Evolutionary conservation across 2,113 vertebrate species (phyloP).

Genomic region (Hyaena hyaena): DNA sequence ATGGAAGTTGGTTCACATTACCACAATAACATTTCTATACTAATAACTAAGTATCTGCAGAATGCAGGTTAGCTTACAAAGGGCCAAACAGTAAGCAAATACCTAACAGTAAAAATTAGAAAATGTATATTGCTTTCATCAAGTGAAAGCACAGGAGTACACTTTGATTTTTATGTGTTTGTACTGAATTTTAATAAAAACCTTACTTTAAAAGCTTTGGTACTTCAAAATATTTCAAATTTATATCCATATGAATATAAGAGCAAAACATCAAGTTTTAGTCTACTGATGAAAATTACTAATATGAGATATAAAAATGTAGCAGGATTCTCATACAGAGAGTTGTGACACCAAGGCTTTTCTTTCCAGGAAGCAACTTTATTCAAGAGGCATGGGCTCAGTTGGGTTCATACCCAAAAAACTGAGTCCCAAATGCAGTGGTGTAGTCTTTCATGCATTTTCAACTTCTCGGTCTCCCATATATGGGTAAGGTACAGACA

Average conservation of each 20-base stretch:
- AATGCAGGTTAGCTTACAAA: neutral
- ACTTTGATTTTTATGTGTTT: slow-evolving; percentile 21
- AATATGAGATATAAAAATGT: slow-evolving; percentile 12
- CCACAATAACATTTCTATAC: slow-evolving; percentile 62
- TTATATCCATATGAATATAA: neutral
- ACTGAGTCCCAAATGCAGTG: too few relatives aligned
- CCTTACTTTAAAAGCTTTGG: slow-evolving; percentile 24
- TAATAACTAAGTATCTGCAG: slow-evolving; percentile 66
- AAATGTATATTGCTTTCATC: neutral
- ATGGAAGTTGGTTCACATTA: slow-evolving; percentile 71
- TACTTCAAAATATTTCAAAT: slow-evolving; percentile 30
- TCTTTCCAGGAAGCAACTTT: too few relatives aligned
- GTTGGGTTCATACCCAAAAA: too few relatives aligned
- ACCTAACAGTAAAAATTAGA: slow-evolving; percentile 26
- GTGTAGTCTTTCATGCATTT: too few relatives aligned
- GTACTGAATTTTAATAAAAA: slow-evolving; percentile 1
- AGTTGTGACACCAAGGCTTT: too few relatives aligned
- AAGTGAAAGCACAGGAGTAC: slow-evolving; percentile 12
- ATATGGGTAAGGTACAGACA: too few relatives aligned
- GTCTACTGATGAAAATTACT: slow-evolving; percentile 4
- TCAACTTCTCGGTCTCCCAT: too few relatives aligned
- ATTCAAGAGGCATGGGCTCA: too few relatives aligned
- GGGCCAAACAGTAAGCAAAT: neutral
- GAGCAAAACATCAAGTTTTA: neutral
- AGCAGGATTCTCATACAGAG: too few relatives aligned